These are phyloP conservation scores for Tetranychus cinnabarinus DNA, from an alignment of 1,140 invertebrate genomes.

Conservation along the genomic window DNA sequence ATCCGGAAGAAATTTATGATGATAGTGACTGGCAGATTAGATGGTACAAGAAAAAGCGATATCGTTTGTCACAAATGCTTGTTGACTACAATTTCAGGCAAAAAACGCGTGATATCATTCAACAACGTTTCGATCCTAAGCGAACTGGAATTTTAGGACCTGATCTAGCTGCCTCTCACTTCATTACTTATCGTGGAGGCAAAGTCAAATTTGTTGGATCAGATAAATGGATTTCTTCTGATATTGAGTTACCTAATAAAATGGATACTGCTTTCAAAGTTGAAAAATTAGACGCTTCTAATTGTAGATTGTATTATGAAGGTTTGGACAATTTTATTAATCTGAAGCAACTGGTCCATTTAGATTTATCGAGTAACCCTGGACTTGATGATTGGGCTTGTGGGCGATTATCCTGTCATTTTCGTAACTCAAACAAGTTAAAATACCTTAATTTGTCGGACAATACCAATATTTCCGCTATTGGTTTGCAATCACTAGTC, in stretches of 20 bases:
- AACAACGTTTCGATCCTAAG: too few relatives aligned
- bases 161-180: conserved; percentile 7
- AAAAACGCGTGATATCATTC: too few relatives aligned
- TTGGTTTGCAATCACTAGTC: conserved; percentile 4
- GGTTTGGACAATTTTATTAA: conserved; percentile 8
- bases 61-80: too few relatives aligned
- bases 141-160: conserved; percentile 1
- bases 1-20: too few relatives aligned
- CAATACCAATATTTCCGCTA: not conserved
- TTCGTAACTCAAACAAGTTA: conserved; percentile 4
- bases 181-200: conserved; percentile 4
- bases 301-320: conserved; percentile 2
- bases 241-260: not conserved
- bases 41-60: too few relatives aligned
- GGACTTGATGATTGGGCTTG: conserved; percentile 7
- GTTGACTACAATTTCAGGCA: too few relatives aligned
- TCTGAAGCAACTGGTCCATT: conserved; percentile 3
- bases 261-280: not conserved
- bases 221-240: not conserved
- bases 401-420: conserved; percentile 6
- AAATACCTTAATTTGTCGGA: conserved; percentile 4
- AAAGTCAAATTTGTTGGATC: conserved; percentile 1
- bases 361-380: conserved; percentile 3
- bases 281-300: not conserved
- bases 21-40: too few relatives aligned